phyloP scores from a whole-genome alignment of 2,888 invertebrate species.

The Parnassius glacialis region DNA sequence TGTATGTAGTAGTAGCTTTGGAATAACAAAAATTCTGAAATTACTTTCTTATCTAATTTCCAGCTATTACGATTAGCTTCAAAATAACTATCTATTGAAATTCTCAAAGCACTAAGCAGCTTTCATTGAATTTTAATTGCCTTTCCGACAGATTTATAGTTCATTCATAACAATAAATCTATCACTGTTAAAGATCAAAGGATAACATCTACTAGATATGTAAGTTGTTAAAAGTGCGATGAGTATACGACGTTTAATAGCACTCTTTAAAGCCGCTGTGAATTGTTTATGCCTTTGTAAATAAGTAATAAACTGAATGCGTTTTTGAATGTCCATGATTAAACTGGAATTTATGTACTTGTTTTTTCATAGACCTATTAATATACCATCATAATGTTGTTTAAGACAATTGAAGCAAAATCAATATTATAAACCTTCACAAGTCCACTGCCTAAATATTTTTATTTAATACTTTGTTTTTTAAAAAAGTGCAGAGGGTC shows the following conservation, averaged over 20 bases:
- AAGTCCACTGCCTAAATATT: too few species aligned
- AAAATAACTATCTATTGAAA: background rate
- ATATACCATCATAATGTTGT: too few species aligned
- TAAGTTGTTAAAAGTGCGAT: slow-evolving; percentile 9
- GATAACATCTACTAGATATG: slow-evolving; percentile 2
- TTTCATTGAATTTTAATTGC: slow-evolving; percentile 9
- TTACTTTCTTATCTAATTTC: too few species aligned
- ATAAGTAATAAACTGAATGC: slow-evolving; percentile 1
- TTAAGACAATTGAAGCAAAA: too few species aligned
- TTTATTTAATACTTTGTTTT: too few species aligned
- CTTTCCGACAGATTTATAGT: slow-evolving; percentile 8
- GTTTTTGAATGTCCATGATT: background rate
- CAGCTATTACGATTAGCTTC: too few species aligned
- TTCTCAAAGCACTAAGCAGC: slow-evolving; percentile 4
- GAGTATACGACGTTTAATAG: slow-evolving; percentile 4
- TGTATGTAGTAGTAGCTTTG: too few species aligned
- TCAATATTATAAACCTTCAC: too few species aligned
- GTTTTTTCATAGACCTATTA: background rate
- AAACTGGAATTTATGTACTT: background rate
- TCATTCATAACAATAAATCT: slow-evolving; percentile 21
- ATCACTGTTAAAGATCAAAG: slow-evolving; percentile 10
- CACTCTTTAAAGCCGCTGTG: slow-evolving; percentile 6
- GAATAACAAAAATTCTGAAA: too few species aligned
- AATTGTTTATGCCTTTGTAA: slow-evolving; percentile 5
- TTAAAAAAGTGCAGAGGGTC: too few species aligned